These are phyloP conservation scores for Caenorhabditis zanzibari DNA, from an alignment of 2,888 invertebrate genomes.

Conservation along the genomic window DNA sequence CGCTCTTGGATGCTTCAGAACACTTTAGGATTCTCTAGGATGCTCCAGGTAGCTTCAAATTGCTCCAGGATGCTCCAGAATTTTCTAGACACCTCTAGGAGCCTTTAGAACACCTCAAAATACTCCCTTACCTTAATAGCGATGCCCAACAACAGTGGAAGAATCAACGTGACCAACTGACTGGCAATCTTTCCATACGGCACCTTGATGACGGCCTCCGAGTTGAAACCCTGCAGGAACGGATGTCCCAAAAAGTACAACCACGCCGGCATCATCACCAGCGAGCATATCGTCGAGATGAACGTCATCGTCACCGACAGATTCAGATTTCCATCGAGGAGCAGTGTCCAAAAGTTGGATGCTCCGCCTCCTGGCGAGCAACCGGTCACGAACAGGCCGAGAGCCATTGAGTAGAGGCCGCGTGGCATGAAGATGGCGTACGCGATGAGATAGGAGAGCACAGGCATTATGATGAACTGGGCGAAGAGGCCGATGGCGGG, in stretches of 20 bases:
- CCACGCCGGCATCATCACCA: slow-evolving; percentile 87
- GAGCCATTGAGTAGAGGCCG: slow-evolving; percentile 79
- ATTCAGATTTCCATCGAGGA: slow-evolving; percentile 94
- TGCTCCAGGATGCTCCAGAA: too few species aligned
- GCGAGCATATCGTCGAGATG: slow-evolving; percentile 91
- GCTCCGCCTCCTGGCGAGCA: slow-evolving; percentile 88
- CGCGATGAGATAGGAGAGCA: slow-evolving; percentile 83
- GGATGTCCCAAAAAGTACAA: slow-evolving; percentile 85
- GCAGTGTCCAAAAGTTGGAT: slow-evolving; percentile 95
- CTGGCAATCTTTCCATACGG: slow-evolving; percentile 70
- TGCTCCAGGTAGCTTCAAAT: too few species aligned
- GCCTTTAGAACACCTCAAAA: too few species aligned
- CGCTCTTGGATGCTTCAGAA: too few species aligned
- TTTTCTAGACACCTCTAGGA: too few species aligned
- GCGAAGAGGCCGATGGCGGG: slow-evolving; percentile 85
- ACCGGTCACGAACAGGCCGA: slow-evolving; percentile 84
- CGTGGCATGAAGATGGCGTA: slow-evolving; percentile 76
- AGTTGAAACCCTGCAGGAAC: slow-evolving; percentile 79
- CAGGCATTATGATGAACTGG: slow-evolving; percentile 86
- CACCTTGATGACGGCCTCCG: slow-evolving; percentile 67
- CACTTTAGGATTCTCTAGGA: too few species aligned
- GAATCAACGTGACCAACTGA: slow-evolving; percentile 84
- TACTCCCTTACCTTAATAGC: slow-evolving; percentile 81
- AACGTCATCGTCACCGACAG: slow-evolving; percentile 97
- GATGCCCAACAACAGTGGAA: slow-evolving; percentile 85